Percentiles rank a stretch among this genome's conserved stretches.
Evolutionary conservation across 2,888 invertebrate genomes (phyloP).

Genomic region (Rhagonycha fulva): DNA sequence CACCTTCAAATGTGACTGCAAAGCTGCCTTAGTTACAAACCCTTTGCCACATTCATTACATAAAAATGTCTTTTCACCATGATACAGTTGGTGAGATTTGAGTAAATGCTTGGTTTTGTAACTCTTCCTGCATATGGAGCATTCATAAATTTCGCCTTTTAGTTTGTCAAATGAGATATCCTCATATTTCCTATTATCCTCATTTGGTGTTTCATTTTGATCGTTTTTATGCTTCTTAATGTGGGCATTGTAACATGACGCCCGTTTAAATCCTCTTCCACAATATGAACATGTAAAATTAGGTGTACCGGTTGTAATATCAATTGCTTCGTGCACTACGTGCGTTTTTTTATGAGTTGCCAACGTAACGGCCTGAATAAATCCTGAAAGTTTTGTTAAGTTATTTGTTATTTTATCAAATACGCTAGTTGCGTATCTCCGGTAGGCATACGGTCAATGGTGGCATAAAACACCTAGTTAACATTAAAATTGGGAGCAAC

Average conservation of each 20-base stretch:
- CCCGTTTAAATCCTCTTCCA: conserved; percentile 29
- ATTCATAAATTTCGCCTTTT: conserved; percentile 10
- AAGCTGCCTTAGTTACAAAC: conserved; percentile 40
- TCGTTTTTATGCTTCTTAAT: conserved; percentile 13
- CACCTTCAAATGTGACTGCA: conserved; percentile 39
- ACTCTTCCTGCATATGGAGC: conserved; percentile 26
- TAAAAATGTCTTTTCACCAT: conserved; percentile 37
- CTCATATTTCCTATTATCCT: background rate
- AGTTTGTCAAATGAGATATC: conserved; percentile 7
- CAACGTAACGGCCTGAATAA: conserved; percentile 27
- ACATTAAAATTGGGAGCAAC: no score
- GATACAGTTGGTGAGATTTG: conserved; percentile 33
- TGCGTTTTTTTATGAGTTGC: conserved; percentile 49
- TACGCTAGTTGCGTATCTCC: no score
- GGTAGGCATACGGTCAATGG: no score
- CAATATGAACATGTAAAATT: conserved; percentile 37
- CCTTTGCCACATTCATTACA: conserved; percentile 40
- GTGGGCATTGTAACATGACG: conserved; percentile 22
- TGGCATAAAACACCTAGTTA: no score
- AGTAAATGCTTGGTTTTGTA: conserved; percentile 33
- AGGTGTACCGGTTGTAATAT: conserved; percentile 38
- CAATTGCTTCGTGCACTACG: conserved; percentile 28
- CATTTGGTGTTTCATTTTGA: conserved; percentile 1
- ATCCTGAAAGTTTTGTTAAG: conserved; percentile 15
- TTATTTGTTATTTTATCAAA: background rate